Conservation (phyloP, 1,140 invertebrate genomes). For the Lethrus apterus region DNA sequence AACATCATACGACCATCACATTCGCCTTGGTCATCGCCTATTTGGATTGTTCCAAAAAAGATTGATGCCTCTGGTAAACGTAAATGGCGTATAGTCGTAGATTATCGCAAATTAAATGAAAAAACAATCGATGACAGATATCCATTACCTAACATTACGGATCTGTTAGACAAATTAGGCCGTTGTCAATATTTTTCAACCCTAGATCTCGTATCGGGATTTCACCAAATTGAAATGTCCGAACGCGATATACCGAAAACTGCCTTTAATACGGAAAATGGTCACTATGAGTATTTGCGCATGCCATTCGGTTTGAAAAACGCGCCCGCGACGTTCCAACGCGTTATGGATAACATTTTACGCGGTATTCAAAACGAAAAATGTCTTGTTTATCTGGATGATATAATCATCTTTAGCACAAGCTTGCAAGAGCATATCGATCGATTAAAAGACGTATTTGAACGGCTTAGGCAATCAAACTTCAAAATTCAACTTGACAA, state of each 20-base stretch:
- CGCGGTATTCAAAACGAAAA: constrained; percentile 22
- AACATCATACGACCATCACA: constrained; percentile 8
- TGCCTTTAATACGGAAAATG: constrained; percentile 38
- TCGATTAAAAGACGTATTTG: constrained; percentile 19
- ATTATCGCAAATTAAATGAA: constrained; percentile 26
- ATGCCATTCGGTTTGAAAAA: constrained; percentile 3
- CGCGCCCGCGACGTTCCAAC: not conserved
- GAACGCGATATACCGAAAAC: constrained; percentile 39
- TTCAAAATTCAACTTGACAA: constrained; percentile 30
- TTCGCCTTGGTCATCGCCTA: constrained; percentile 20
- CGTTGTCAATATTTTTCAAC: constrained; percentile 25
- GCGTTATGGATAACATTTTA: not conserved
- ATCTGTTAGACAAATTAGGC: constrained; percentile 26
- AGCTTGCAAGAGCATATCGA: constrained; percentile 24
- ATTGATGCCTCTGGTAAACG: constrained; percentile 27
- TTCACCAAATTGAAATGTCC: constrained; percentile 24
- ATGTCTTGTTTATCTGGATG: constrained; percentile 37
- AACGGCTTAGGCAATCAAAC: constrained; percentile 18
- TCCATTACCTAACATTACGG: constrained; percentile 29
- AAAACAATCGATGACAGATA: constrained; percentile 24
- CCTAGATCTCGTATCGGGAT: constrained; percentile 22
- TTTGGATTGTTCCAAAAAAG: constrained; percentile 35
- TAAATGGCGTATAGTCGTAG: constrained; percentile 34
- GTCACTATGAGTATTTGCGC: constrained; percentile 8
- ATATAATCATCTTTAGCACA: constrained; percentile 26